Evolutionary conservation across 2,113 vertebrate genomes (phyloP).

Genomic region (Enhydra lutris): DNA sequence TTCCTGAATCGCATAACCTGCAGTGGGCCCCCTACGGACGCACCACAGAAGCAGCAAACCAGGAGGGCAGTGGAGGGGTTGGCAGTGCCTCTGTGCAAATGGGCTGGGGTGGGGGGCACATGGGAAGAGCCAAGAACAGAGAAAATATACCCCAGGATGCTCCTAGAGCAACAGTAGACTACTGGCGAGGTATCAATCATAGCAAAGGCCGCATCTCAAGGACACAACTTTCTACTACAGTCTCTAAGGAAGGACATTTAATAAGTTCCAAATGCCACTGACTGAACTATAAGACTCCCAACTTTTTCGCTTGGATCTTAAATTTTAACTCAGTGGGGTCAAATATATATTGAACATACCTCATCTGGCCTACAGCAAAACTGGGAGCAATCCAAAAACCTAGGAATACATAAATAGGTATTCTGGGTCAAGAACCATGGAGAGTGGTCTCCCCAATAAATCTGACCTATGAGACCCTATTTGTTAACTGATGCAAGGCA

Average conservation of each 20-base stretch:
- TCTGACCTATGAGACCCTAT: neutral
- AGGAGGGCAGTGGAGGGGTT: neutral
- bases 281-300: neutral
- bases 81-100: neutral
- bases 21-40: neutral
- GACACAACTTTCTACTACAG: neutral
- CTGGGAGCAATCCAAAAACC: neutral
- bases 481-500: neutral
- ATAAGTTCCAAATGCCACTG: neutral
- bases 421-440: neutral
- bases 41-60: neutral
- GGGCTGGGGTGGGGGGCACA: too few species aligned
- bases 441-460: neutral
- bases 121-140: neutral
- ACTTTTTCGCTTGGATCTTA: constrained; percentile 1
- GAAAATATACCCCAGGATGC: neutral
- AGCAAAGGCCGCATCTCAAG: neutral
- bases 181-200: neutral
- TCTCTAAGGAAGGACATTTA: neutral
- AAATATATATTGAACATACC: constrained; percentile 5
- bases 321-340: constrained; percentile 21
- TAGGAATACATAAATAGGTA: neutral
- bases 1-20: neutral
- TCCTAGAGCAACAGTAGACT: neutral
- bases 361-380: neutral